Evolutionary conservation across 2,113 vertebrate species (phyloP).

Genomic region (Clupea harengus): DNA sequence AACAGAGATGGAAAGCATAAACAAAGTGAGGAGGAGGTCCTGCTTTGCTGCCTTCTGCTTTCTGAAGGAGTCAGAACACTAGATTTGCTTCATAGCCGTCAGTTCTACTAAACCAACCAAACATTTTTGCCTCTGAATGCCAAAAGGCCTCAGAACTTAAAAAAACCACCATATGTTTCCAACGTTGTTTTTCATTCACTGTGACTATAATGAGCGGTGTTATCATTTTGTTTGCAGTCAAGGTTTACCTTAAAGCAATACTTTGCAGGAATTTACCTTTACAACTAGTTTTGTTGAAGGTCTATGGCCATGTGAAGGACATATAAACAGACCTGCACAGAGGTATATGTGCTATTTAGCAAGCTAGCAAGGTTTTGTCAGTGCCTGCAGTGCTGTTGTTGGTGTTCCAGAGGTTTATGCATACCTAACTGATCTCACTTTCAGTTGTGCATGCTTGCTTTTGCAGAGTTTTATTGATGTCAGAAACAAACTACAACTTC

Average conservation of each 20-base stretch:
- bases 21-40: background rate
- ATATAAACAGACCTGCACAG: too few species aligned
- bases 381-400: too few species aligned
- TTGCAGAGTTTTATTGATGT: background rate
- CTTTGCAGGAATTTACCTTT: too few species aligned
- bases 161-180: background rate
- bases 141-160: background rate
- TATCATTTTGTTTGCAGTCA: background rate
- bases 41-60: background rate
- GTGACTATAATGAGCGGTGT: background rate
- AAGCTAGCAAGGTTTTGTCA: too few species aligned
- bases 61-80: background rate
- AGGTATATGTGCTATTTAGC: too few species aligned
- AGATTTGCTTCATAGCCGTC: background rate
- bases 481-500: background rate
- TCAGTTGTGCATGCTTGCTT: background rate
- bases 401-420: background rate
- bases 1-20: constrained; percentile 8
- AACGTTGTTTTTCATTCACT: background rate
- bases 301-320: too few species aligned
- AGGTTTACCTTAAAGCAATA: background rate
- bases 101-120: background rate
- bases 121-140: background rate
- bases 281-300: too few species aligned
- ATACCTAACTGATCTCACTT: background rate